Percentiles rank a stretch among this genome's conserved stretches.
phyloP scores from a whole-genome alignment of 2,113 vertebrate genomes.

The Xenus cinereus region DNA sequence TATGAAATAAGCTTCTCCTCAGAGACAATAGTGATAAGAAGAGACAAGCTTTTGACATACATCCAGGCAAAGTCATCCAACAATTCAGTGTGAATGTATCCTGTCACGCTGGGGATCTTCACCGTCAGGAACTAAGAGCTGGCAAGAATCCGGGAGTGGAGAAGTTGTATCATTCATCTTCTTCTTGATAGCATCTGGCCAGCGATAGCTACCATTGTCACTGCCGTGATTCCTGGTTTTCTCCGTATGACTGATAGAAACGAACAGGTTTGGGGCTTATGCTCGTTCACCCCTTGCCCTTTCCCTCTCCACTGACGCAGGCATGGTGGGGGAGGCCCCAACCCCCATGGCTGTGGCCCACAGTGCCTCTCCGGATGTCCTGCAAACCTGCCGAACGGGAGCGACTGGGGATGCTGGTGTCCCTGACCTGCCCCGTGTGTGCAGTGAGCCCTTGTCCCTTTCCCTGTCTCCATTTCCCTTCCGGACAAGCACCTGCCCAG shows the following conservation, averaged over 20 bases:
- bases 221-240: neutral
- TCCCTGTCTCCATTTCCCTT: neutral
- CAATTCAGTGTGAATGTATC: neutral
- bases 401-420: rapidly evolving
- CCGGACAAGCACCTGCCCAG: neutral
- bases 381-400: neutral
- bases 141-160: neutral
- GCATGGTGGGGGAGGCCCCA: rapidly evolving
- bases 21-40: neutral
- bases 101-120: neutral
- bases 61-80: neutral
- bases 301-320: neutral
- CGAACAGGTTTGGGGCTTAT: neutral
- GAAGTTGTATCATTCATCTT: neutral
- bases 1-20: neutral
- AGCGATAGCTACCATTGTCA: neutral
- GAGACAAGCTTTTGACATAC: neutral
- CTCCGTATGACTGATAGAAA: neutral
- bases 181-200: neutral
- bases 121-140: neutral
- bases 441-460: neutral
- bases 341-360: rapidly evolving
- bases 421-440: neutral
- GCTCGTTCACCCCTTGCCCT: neutral
- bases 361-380: neutral